Percentiles rank a stretch among this genome's conserved stretches.
phyloP scores from a whole-genome alignment of 2,797 vertebrate genomes.

The Oreochromis grahami region DNA sequence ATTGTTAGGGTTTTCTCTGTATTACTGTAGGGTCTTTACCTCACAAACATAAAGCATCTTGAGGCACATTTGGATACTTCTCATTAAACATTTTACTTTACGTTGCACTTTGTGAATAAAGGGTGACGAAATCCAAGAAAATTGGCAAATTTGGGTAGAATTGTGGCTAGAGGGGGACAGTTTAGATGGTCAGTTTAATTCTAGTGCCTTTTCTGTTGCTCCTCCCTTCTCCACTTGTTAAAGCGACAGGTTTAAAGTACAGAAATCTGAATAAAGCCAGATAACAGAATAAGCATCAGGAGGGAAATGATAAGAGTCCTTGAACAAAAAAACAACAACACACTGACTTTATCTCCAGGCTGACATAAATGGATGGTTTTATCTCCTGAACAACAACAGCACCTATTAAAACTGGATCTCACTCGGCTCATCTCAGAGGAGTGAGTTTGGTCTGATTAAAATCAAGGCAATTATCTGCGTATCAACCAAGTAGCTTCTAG shows the following conservation, averaged over 20 bases:
- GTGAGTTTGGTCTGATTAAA: neutral
- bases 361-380: neutral
- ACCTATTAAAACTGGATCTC: neutral
- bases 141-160: rapidly evolving
- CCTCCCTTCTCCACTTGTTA: neutral
- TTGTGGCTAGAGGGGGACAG: rapidly evolving
- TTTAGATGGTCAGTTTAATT: neutral
- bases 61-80: neutral
- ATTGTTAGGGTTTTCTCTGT: neutral
- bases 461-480: neutral
- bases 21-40: neutral
- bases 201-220: neutral
- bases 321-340: neutral
- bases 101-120: neutral
- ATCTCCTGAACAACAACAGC: neutral
- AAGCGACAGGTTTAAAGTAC: rapidly evolving
- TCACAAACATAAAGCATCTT: neutral
- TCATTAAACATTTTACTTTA: neutral
- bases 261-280: neutral
- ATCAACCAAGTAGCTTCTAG: neutral
- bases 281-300: neutral
- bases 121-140: neutral
- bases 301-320: neutral
- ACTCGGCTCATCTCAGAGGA: neutral
- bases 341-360: neutral